Evolutionary conservation across 2,113 vertebrate genomes (phyloP).

Genomic region (Protobothrops mucrosquamatus): DNA sequence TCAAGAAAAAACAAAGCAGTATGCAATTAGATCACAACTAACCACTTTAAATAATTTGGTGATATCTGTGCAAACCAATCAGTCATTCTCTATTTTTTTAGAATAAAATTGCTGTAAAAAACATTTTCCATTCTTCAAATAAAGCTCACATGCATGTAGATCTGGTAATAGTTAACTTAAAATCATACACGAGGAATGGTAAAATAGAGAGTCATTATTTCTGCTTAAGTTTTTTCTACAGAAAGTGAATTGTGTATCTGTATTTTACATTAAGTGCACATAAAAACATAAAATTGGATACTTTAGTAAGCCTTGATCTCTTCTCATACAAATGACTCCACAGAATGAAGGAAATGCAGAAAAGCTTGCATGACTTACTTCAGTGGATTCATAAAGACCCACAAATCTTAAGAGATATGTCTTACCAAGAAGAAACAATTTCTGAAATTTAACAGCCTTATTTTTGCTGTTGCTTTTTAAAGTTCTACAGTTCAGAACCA

Average conservation of each 20-base stretch:
- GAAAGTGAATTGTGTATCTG: neutral
- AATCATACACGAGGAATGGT: neutral
- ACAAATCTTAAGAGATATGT: neutral
- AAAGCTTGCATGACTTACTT: neutral
- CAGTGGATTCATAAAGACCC: neutral
- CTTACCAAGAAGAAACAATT: rapidly evolving
- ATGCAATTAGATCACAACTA: constrained; percentile 49
- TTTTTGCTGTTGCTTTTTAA: neutral
- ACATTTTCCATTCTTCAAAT: neutral
- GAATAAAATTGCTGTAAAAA: neutral
- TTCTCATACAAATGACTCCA: neutral
- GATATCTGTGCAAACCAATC: constrained; percentile 58
- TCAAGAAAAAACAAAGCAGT: constrained; percentile 37
- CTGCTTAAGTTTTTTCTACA: neutral
- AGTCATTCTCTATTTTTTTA: constrained; percentile 45
- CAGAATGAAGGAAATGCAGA: neutral
- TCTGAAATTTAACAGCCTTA: neutral
- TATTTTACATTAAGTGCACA: neutral
- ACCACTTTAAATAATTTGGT: constrained; percentile 52
- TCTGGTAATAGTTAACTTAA: neutral
- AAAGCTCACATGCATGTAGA: neutral
- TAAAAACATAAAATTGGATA: neutral
- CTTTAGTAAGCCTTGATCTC: neutral
- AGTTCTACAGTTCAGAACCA: neutral
- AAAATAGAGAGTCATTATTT: neutral